These are phyloP conservation scores for Eurystomus glaucurus DNA, from an alignment of 2,797 vertebrate species.

Conservation along the genomic window DNA sequence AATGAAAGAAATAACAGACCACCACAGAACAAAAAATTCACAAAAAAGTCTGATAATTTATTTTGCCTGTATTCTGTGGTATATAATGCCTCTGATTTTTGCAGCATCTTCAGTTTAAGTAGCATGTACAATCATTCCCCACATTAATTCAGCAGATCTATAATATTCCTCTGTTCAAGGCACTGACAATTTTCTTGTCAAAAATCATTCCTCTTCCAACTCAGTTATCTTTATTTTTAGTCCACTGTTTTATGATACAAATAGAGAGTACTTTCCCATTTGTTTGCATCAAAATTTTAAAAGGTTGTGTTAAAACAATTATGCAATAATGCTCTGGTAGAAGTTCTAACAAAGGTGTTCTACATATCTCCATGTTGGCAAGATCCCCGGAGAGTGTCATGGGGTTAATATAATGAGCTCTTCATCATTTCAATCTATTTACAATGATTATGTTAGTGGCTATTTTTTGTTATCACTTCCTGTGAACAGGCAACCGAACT, in stretches of 20 bases:
- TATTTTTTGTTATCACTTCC: not conserved
- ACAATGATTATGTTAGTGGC: not conserved
- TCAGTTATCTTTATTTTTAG: constrained; percentile 19
- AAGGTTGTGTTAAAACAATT: not conserved
- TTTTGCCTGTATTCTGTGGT: not conserved
- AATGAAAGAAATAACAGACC: not conserved
- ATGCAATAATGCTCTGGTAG: not conserved
- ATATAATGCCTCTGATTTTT: not conserved
- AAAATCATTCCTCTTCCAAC: constrained; percentile 3
- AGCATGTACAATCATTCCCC: not conserved
- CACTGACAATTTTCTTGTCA: constrained; percentile 20
- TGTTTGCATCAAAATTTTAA: not conserved
- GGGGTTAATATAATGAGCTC: not conserved
- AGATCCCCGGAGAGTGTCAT: not conserved
- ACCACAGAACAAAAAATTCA: not conserved
- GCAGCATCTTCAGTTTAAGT: not conserved
- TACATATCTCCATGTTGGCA: not conserved
- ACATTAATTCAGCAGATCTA: not conserved
- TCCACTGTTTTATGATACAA: not conserved
- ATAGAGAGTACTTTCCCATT: not conserved
- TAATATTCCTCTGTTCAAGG: not conserved
- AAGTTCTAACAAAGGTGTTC: not conserved
- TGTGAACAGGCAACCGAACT: not conserved
- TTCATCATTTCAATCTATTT: not conserved
- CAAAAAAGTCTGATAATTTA: not conserved